Evolutionary conservation across 1,140 invertebrate genomes (phyloP).

Genomic region (Drosophila parabipectinata): DNA sequence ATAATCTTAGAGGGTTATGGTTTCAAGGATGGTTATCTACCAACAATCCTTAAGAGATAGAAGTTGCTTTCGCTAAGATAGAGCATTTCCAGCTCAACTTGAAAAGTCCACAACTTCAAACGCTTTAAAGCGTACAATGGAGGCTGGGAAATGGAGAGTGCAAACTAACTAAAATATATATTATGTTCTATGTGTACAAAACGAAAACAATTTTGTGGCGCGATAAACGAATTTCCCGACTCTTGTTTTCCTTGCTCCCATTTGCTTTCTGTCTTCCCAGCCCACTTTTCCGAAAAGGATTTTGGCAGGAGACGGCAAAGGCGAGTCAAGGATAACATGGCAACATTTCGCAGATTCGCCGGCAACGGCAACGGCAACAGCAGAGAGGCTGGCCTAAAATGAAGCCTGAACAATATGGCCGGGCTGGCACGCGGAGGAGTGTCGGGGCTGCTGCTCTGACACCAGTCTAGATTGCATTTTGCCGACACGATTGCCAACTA

Average conservation of each 20-base stretch:
- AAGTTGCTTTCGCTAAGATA: neutral
- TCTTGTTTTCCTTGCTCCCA: slow-evolving; percentile 33
- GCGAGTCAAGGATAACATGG: slow-evolving; percentile 58
- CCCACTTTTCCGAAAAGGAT: slow-evolving; percentile 22
- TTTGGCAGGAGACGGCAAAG: slow-evolving; percentile 41
- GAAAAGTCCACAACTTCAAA: slow-evolving; percentile 20
- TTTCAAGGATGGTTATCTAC: too few relatives aligned
- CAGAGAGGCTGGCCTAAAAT: slow-evolving; percentile 50
- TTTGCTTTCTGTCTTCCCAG: neutral
- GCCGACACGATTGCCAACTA: slow-evolving; percentile 38
- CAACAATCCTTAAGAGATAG: too few relatives aligned
- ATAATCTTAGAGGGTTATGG: neutral
- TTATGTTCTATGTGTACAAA: slow-evolving; percentile 60
- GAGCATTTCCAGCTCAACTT: neutral
- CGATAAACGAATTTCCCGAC: slow-evolving; percentile 75
- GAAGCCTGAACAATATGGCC: slow-evolving; percentile 4
- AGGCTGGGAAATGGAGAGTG: slow-evolving; percentile 42
- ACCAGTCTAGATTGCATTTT: slow-evolving; percentile 50
- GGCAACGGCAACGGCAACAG: slow-evolving; percentile 51
- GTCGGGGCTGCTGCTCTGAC: slow-evolving; percentile 21
- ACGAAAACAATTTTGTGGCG: slow-evolving; percentile 75
- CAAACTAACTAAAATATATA: slow-evolving; percentile 56
- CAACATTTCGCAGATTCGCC: slow-evolving; percentile 41
- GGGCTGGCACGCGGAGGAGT: neutral
- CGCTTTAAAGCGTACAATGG: slow-evolving; percentile 52